Conservation (phyloP, 2,888 invertebrate species). For the Epinotia bilunana region DNA sequence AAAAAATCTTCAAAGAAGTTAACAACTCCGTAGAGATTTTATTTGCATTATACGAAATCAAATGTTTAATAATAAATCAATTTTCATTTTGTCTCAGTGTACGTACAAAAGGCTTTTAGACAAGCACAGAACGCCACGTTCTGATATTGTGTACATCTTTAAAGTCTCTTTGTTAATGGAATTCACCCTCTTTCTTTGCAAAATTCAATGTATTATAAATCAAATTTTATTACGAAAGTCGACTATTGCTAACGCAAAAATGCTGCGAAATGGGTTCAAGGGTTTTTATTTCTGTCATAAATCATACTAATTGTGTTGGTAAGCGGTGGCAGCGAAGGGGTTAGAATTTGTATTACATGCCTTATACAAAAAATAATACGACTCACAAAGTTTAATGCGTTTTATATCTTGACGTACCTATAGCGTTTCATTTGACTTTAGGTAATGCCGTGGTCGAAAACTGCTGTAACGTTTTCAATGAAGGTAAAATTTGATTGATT, state of each 20-base stretch:
- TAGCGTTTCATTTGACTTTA: too few relatives aligned
- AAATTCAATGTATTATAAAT: conserved; percentile 69
- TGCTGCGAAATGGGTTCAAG: conserved; percentile 73
- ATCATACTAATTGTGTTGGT: conserved; percentile 80
- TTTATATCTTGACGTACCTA: neutral
- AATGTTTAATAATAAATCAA: neutral
- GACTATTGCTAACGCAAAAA: conserved; percentile 74
- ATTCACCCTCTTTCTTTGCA: conserved; percentile 54
- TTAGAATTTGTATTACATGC: conserved; percentile 52
- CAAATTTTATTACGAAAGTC: conserved; percentile 71
- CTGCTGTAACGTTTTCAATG: too few relatives aligned
- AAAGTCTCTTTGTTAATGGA: conserved; percentile 48
- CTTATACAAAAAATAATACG: conserved; percentile 34
- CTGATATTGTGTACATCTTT: conserved; percentile 35
- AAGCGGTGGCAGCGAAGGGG: conserved; percentile 63
- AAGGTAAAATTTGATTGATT: too few relatives aligned
- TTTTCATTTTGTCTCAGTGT: neutral
- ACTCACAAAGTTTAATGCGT: conserved; percentile 7
- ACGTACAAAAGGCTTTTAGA: conserved; percentile 12
- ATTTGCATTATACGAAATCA: too few relatives aligned
- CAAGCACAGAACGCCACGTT: conserved; percentile 21
- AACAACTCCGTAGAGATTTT: too few relatives aligned
- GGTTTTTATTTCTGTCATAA: conserved; percentile 78
- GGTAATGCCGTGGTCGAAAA: too few relatives aligned
- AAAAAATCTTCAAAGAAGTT: too few relatives aligned